Evolutionary conservation across 2,797 vertebrate genomes (phyloP).

Genomic region (Phylloscopus collybita): DNA sequence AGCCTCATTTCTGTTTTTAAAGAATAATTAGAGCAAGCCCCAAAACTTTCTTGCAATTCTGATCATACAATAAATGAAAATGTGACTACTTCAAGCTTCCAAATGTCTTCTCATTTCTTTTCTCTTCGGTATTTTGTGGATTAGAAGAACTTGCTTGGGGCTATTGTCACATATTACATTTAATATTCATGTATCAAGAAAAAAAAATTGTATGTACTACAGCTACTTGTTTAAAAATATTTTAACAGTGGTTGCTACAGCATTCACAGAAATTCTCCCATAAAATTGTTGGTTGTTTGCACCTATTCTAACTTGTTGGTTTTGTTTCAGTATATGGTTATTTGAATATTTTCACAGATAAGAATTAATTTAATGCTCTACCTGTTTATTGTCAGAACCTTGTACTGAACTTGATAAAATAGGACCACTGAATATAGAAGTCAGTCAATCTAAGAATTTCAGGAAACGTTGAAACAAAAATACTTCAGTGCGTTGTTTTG

Average conservation of each 20-base stretch:
- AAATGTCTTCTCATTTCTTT: constrained; percentile 5
- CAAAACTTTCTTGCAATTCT: constrained; percentile 5
- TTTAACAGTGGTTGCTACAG: neutral
- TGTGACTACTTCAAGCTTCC: neutral
- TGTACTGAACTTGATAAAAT: neutral
- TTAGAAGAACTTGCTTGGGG: neutral
- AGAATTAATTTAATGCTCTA: neutral
- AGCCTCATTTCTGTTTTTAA: neutral
- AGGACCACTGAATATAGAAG: neutral
- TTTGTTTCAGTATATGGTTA: neutral
- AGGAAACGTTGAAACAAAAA: neutral
- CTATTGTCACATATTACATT: constrained; percentile 16
- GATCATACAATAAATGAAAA: constrained; percentile 25
- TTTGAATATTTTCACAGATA: neutral
- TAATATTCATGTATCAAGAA: constrained; percentile 22
- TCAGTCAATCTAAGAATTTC: neutral
- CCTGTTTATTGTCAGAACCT: neutral
- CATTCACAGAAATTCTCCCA: neutral
- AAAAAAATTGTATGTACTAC: neutral
- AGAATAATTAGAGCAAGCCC: neutral
- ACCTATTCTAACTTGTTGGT: neutral
- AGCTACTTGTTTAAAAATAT: neutral
- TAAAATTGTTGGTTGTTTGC: neutral
- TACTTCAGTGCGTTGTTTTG: neutral
- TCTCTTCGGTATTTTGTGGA: neutral